Evolutionary conservation across 1,140 invertebrate species (phyloP), one percentile per base, ranked within the genome.

Genomic region (Melitaea cinxia): DNA sequence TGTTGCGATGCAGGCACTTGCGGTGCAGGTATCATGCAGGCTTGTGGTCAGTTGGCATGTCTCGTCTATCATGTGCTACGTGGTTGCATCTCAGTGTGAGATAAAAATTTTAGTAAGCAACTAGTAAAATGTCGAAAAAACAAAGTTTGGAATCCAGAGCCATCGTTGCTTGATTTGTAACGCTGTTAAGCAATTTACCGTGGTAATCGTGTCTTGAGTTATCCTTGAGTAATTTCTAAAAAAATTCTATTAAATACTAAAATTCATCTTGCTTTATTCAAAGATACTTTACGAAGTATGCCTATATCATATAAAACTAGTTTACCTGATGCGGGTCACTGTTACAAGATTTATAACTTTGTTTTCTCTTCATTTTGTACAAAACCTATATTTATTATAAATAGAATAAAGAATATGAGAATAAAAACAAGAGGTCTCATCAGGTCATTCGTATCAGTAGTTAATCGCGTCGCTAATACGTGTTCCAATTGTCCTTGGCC

Each of bases 401-500:
- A n/a, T n/a, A n/a, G n/a, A n/a, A n/a, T n/a, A n/a, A n/a, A 45
- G 42, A 26, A 37, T 5, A 12, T 2, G 17, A 4, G 49, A 59
- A 59, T 59, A 59, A 59, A 59, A 49, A 49, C 56, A 49, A 21
- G 26, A 60, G 47, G 63, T 71, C 66, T 71, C 55, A 55, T 53
- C 64, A 59, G 37, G 73, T 50, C 47, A 26, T 61, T 63, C 28
- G 56, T 80, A 79, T 82, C 78, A 65, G 64, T 39, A 30, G 37
- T 53, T 59, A 67, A 82, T 82, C 78, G 59, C 45, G 45, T 42
- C 63, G 66, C 73, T 72, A 76, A 77, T 78, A 68, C 78, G 61
- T 65, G 39, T 39, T 70, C 66, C 68, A 65, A 72, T 71, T 76
- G 79, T 79, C 82, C 80, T 85, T 83, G 80, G 72, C 77, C 76